Evolutionary conservation across 2,113 vertebrate species (phyloP).

Genomic region (Cathartes aura): DNA sequence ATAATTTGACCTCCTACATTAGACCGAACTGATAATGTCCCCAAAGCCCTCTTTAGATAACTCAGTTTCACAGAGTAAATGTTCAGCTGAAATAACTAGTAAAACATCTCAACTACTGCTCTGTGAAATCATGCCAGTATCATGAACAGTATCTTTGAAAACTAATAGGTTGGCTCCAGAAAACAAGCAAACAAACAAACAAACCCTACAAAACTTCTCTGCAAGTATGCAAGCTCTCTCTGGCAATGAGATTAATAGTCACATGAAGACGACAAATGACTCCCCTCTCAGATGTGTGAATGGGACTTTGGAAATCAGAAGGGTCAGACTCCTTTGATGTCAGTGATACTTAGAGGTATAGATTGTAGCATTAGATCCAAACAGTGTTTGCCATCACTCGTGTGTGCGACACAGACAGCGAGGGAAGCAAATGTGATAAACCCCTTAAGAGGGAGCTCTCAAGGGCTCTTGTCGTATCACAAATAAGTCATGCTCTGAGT

Average conservation of each 20-base stretch:
- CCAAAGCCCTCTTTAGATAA: constrained; percentile 25
- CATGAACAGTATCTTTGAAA: not conserved
- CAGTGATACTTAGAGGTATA: not conserved
- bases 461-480: not conserved
- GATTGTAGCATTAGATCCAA: not conserved
- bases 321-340: not conserved
- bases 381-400: not conserved
- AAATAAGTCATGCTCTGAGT: not conserved
- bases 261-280: not conserved
- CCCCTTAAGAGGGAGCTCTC: not conserved
- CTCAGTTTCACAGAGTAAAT: constrained; percentile 5
- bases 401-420: fast-evolving
- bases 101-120: not conserved
- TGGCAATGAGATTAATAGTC: not conserved
- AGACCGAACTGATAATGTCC: not conserved
- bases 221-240: not conserved
- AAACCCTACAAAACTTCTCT: not conserved
- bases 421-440: not conserved
- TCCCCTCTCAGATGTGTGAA: not conserved
- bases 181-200: not conserved
- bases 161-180: not conserved
- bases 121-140: not conserved
- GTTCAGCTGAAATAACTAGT: constrained; percentile 18
- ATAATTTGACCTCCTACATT: not conserved
- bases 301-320: not conserved